Base-by-base conservation (phyloP, 2,888 invertebrate species). In the Tigriopus californicus region DNA sequence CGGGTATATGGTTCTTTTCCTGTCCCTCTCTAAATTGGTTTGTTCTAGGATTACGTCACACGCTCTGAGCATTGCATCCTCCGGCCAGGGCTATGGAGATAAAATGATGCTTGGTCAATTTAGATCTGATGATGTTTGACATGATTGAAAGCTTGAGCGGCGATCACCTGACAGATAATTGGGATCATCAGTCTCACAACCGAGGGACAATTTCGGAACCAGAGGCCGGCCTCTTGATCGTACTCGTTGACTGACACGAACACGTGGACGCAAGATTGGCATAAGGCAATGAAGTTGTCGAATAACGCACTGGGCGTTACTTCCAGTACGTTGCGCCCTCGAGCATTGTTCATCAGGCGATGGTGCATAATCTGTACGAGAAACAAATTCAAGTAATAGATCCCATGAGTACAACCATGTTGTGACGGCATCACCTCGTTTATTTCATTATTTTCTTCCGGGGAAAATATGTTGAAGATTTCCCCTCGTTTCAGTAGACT, bases 41-140 rank as follows among this genome's bases (percentile, higher is more conserved):
- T 59, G 52, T 41, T 59, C 59, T 41, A 53, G 52, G 11, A 52
- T 22, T 13, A 52, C 20, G 12, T 59, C 59, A 1, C 33, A 51
- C 11, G 42, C 41, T 25, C 53, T 59, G 18, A 33, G 22, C 13
- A 59, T 8, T 40, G 59, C 49, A 52, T 59, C 59, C 12, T 59
- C 52, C 5, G 59, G 59, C 59, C 59, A 59, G 15, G 33, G 25
- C 58, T 58, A n/a, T 2, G 4, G 10, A 8, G 24, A 51, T 15
- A 51, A 33, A 11, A 54, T 15, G 13, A 20, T 4, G n/a, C n/a
- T n/a, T 20, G 3, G 49, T 4, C 12, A 22, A 13, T 22, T 15
- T 20, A 3, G 15, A 22, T 49, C 8, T 22, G 13, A 49, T 4
- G 15, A 22, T 49, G n/a, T n/a, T n/a, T n/a, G n/a, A n/a, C n/a